Evolutionary conservation across 2,888 invertebrate genomes (phyloP).

Genomic region (Heteromurus nitidus): DNA sequence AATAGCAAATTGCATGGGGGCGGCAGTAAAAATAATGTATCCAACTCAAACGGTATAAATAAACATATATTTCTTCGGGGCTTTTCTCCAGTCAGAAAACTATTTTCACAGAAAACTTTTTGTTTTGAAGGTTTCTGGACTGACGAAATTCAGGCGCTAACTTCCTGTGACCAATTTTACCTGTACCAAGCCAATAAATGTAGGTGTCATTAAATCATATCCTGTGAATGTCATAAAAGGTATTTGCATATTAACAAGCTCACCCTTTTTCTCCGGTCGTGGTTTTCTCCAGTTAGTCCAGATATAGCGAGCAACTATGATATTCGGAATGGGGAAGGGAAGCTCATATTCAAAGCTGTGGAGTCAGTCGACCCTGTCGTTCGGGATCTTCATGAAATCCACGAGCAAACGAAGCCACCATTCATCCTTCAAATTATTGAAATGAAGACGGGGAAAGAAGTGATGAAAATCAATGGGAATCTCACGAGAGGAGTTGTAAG

Average conservation of each 20-base stretch:
- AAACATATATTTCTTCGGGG: too few species aligned
- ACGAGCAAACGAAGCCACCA: constrained; percentile 62
- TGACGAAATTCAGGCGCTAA: constrained; percentile 64
- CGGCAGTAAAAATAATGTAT: not conserved
- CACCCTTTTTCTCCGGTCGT: not conserved
- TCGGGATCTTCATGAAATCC: constrained; percentile 57
- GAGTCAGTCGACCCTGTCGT: constrained; percentile 63
- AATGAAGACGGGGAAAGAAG: constrained; percentile 68
- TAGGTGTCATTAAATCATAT: too few species aligned
- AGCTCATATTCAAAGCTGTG: constrained; percentile 65
- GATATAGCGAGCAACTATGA: constrained; percentile 61
- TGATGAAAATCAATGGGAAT: constrained; percentile 64
- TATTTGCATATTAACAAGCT: constrained; percentile 3
- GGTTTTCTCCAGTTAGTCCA: constrained; percentile 46
- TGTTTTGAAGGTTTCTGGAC: constrained; percentile 58
- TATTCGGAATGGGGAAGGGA: constrained; percentile 60
- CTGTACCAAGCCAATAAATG: constrained; percentile 66
- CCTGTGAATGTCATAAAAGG: constrained; percentile 15
- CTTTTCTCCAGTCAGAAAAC: not conserved
- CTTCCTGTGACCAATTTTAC: constrained; percentile 66
- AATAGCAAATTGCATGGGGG: constrained; percentile 9
- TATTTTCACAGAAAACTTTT: not conserved
- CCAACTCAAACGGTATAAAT: constrained; percentile 10
- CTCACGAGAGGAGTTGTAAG: constrained; percentile 64
- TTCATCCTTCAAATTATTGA: constrained; percentile 66